Evolutionary conservation across 2,888 invertebrate genomes (phyloP), one percentile per base, ranked within the genome.

Genomic region (Aquatica leii): DNA sequence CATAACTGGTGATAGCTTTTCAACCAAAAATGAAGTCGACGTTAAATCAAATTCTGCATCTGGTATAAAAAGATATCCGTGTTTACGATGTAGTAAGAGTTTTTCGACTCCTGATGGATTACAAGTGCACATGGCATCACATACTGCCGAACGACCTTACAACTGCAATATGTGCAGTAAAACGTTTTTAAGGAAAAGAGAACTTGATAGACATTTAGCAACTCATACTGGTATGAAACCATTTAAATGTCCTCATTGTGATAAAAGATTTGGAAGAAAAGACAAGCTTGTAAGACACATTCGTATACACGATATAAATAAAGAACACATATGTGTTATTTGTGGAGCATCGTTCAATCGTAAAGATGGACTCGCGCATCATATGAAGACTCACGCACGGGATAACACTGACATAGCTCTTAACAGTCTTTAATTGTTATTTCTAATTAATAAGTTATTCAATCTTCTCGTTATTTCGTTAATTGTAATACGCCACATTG

Each of bases 271-370:
- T 76, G 87, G 86, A 37, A 84, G 88, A 49, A 90, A 89, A 73
- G 90, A 91, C 73, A 90, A 90, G 78, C 81, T 89, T 56, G 84
- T 87, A 53, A 83, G 89, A 56, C 91, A 91, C 78, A 87, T 88
- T 78, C 82, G 87, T 70, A 87, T 86, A 71, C 89, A 88, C 76
- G 88, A 88, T 80, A 85, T 77, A 11, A 77, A 73, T 53, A 75
- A 75, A 59, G 74, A 75, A 40, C 77, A 78, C 68, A 85, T 86
- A 68, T 90, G 90, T 74, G 83, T 84, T 69, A 84, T 88, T 70
- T 90, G 90, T 77, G 84, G 84, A 59, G 84, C 84, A 50, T 84
- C 85, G 24, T 87, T 87, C 79, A 85, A 85, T 67, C 83, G 86
- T 69, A 86, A 85, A 77, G 84, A 86, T 65, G 85, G 85, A 69